Base-by-base conservation (phyloP, 2,888 invertebrate genomes). In the Platynereis dumerilii region DNA sequence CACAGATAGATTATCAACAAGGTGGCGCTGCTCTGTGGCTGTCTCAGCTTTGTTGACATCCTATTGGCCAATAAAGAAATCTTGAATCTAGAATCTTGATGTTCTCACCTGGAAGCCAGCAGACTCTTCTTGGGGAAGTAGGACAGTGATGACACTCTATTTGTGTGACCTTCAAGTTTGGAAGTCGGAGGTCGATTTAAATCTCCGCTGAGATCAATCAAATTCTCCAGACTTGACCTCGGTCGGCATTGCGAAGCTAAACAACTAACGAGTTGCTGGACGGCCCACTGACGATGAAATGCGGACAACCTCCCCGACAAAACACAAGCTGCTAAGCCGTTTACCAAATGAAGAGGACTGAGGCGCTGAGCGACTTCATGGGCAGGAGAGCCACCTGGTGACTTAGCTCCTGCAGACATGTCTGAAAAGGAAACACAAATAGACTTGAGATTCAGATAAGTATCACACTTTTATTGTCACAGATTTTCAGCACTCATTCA, bases 301-400 rank as follows among this genome's bases (percentile, higher is more conserved):
- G 86, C 81, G 52, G 85, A 82, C n/a, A 88, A 82, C 58, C 86
- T 84, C 24, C 85, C 84, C 0, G 89, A 88, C 67, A 89, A 80
- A 15, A 88, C 84, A 78, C 88, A 89, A 0, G 88, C 87, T 2
- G 88, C 86, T 57, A 89, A 78, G 3, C 89, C 88, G 78, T 89
- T 88, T 44, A 88, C 87, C 52, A 89, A 80, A 64, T 87, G 86
- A 48, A 89, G 79, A 1, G 87, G 86, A 44, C 84, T 71, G 39
- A 70, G 63, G 12, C 34, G 34, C 34, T 34, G 34, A 34, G 34
- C 12, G 34, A 5, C 34, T 12, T 28, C 17, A 58, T 17, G 29
- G 20, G 39, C 2, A 22, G 7, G 34, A 39, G 58, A 24, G 24
- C 58, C 34, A 20, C 34, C 34, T 42, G 39, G 24, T 5, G 42